Percentiles rank a stretch among this genome's conserved stretches.
phyloP scores from a whole-genome alignment of 2,113 vertebrate species.

The Phylloscopus whistleri region DNA sequence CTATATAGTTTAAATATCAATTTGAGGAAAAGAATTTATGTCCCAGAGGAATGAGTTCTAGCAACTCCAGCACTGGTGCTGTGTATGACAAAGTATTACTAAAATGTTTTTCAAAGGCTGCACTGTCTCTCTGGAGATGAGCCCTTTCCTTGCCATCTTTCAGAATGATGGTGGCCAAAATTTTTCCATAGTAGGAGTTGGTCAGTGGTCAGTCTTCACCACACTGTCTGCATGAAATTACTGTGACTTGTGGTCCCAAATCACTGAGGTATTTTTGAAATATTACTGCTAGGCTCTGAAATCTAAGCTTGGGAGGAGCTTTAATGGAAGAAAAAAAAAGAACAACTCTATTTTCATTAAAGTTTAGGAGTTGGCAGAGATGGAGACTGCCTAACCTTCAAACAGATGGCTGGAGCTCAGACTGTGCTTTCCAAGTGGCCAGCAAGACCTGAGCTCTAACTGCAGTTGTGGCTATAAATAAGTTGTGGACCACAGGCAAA shows the following conservation, averaged over 20 bases:
- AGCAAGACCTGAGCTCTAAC: neutral
- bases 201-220: slow-evolving; percentile 17
- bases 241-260: neutral
- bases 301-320: neutral
- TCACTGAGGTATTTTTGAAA: slow-evolving; percentile 1
- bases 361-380: neutral
- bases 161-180: neutral
- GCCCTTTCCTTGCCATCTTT: neutral
- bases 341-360: neutral
- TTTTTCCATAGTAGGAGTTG: neutral
- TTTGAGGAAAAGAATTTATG: neutral
- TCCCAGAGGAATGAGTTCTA: slow-evolving; percentile 34
- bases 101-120: slow-evolving; percentile 39
- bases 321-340: neutral
- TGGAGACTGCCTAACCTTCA: neutral
- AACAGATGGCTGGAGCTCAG: neutral
- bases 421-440: neutral
- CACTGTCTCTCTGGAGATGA: neutral
- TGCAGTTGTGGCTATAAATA: neutral
- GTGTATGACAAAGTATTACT: slow-evolving; percentile 22
- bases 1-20: neutral
- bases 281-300: neutral
- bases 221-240: neutral
- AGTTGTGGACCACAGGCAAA: neutral
- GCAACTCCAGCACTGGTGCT: neutral